These are phyloP conservation scores for Deilephila elpenor DNA, from an alignment of 2,888 invertebrate species.

Conservation along the genomic window DNA sequence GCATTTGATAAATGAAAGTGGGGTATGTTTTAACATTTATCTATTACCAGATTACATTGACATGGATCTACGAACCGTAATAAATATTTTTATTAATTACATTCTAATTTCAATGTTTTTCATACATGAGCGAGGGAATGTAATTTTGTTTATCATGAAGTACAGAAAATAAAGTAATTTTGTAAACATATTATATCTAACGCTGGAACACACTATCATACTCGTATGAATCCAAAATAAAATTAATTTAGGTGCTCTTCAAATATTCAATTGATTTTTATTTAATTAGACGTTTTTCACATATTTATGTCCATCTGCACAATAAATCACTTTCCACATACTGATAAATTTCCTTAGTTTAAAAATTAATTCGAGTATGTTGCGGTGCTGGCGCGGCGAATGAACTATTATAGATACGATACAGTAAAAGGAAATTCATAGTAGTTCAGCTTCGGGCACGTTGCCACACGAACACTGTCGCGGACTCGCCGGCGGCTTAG, in stretches of 20 bases:
- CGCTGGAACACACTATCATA: too few relatives aligned
- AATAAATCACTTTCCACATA: constrained; percentile 35
- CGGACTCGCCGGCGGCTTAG: background rate
- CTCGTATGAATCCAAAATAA: too few relatives aligned
- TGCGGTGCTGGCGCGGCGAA: constrained; percentile 58
- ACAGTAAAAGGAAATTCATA: constrained; percentile 31
- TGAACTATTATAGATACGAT: constrained; percentile 70
- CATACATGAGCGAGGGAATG: background rate
- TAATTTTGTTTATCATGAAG: background rate
- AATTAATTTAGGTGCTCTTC: too few relatives aligned
- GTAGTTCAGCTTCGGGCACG: constrained; percentile 29
- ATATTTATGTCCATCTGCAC: background rate
- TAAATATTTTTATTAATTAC: background rate
- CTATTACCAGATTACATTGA: constrained; percentile 11
- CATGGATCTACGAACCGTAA: constrained; percentile 11
- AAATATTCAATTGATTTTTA: background rate
- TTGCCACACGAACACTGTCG: constrained; percentile 20
- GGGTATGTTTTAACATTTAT: background rate
- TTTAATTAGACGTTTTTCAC: background rate
- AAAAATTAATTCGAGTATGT: constrained; percentile 46
- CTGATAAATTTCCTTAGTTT: constrained; percentile 39
- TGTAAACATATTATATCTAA: background rate
- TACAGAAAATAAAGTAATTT: background rate
- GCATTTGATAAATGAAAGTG: constrained; percentile 9
- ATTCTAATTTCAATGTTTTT: background rate